A percentile compares a stretch with the other conserved stretches of the same genome.
These are phyloP conservation scores for Sylvilagus bachmani DNA, from an alignment of 2,113 vertebrate species.

Conservation along the genomic window DNA sequence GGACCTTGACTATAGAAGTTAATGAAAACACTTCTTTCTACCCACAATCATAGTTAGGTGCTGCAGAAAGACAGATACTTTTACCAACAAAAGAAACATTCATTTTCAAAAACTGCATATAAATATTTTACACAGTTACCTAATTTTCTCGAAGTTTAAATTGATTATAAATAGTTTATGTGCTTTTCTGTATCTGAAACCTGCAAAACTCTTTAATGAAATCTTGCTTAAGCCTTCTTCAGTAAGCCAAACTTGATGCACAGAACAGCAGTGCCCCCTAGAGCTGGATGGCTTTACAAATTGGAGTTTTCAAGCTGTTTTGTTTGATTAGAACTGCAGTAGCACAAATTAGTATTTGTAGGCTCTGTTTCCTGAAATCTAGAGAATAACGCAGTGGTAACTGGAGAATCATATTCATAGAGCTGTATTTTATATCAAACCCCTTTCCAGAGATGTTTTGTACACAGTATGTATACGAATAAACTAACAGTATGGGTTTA, in stretches of 20 bases:
- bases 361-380: background rate
- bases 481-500: background rate
- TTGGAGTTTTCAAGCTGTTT: background rate
- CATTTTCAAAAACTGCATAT: slow-evolving; percentile 83
- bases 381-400: background rate
- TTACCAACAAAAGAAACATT: slow-evolving; percentile 83
- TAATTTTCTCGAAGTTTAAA: slow-evolving; percentile 87
- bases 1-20: slow-evolving; percentile 84
- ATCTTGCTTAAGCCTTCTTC: slow-evolving; percentile 74
- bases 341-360: background rate
- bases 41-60: slow-evolving; percentile 34
- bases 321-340: slow-evolving; percentile 49
- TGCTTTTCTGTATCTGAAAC: slow-evolving; percentile 83
- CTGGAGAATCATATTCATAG: background rate
- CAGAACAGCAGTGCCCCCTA: slow-evolving; percentile 88
- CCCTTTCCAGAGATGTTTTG: background rate
- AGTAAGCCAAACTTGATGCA: slow-evolving; percentile 20
- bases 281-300: slow-evolving; percentile 68
- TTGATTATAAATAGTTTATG: slow-evolving; percentile 88
- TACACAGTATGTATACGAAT: background rate
- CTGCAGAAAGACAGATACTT: slow-evolving; percentile 80
- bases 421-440: background rate
- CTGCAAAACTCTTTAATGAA: slow-evolving; percentile 84
- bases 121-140: slow-evolving; percentile 87
- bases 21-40: slow-evolving; percentile 71